A percentile compares a stretch with the other conserved stretches of the same genome.
Conservation (phyloP, 2,113 vertebrate species). For the Gracilinanus agilis region DNA sequence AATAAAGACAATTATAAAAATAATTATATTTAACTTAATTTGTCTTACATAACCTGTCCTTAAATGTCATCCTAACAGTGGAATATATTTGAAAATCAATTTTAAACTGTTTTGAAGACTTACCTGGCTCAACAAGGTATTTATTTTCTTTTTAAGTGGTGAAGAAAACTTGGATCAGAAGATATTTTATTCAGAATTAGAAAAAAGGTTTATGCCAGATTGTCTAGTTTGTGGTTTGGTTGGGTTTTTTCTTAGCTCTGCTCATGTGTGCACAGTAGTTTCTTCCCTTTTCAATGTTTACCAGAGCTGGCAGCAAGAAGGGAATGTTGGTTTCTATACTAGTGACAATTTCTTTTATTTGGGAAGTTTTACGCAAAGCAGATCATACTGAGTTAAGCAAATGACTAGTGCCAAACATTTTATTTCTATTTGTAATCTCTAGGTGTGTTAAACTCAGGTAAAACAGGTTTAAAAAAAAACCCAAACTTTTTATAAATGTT, state of each 20-base stretch:
- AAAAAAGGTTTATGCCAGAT: conserved; percentile 41
- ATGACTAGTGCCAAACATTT: conserved; percentile 36
- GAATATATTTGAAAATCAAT: neutral
- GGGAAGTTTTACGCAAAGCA: conserved; percentile 6
- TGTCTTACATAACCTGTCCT: neutral
- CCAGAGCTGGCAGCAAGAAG: conserved; percentile 9
- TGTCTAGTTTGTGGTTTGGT: neutral
- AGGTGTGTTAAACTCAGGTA: neutral
- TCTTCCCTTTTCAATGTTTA: conserved; percentile 46
- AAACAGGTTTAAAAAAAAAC: neutral
- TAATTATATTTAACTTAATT: conserved; percentile 53
- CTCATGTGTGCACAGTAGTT: neutral
- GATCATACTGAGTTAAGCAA: conserved; percentile 34
- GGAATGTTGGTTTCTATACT: neutral
- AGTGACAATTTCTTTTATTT: conserved; percentile 34
- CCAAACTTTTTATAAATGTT: neutral
- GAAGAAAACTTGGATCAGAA: conserved; percentile 30
- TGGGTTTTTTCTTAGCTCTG: conserved; percentile 2
- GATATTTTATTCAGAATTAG: conserved; percentile 27
- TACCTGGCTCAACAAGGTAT: neutral
- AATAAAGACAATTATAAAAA: conserved; percentile 67
- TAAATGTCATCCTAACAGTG: neutral
- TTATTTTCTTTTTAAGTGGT: conserved; percentile 28
- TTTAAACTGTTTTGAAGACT: conserved; percentile 9
- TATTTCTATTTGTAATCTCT: neutral